These are phyloP conservation scores for Dendropsophus ebraccatus DNA, from an alignment of 2,113 vertebrate species.

Conservation along the genomic window DNA sequence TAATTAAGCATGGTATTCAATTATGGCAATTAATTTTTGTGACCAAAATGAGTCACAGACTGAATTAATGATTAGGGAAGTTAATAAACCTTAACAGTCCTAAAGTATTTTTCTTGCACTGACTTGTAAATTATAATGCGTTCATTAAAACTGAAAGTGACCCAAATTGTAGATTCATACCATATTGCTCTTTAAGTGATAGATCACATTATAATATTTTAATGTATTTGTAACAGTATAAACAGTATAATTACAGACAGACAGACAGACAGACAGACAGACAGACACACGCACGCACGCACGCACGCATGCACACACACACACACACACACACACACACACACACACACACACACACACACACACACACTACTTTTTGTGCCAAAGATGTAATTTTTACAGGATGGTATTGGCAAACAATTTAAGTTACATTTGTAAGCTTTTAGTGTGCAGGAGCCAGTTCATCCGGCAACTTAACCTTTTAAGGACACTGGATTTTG, in stretches of 20 bases:
- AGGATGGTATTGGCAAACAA: too few species aligned
- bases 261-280: too few species aligned
- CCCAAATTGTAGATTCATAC: not conserved
- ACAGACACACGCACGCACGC: too few species aligned
- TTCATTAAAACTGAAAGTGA: slow-evolving; percentile 41
- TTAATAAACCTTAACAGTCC: slow-evolving; percentile 52
- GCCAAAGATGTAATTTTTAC: too few species aligned
- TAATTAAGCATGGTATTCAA: slow-evolving; percentile 53
- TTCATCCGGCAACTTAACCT: too few species aligned
- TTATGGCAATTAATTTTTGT: slow-evolving; percentile 55
- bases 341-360: too few species aligned
- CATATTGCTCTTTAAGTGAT: not conserved
- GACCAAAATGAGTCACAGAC: slow-evolving; percentile 40
- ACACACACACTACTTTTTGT: too few species aligned
- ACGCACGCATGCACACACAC: too few species aligned
- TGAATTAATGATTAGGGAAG: slow-evolving; percentile 52
- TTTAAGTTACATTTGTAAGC: too few species aligned
- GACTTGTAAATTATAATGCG: slow-evolving; percentile 48
- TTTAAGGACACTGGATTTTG: too few species aligned
- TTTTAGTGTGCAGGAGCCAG: too few species aligned
- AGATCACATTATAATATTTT: not conserved
- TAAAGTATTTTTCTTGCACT: slow-evolving; percentile 45
- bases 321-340: too few species aligned
- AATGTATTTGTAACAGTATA: not conserved
- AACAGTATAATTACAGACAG: not conserved